A percentile compares a stretch with the other conserved stretches of the same genome.
Evolutionary conservation across 2,797 vertebrate genomes (phyloP).

Genomic region (Phrynocephalus forsythii): DNA sequence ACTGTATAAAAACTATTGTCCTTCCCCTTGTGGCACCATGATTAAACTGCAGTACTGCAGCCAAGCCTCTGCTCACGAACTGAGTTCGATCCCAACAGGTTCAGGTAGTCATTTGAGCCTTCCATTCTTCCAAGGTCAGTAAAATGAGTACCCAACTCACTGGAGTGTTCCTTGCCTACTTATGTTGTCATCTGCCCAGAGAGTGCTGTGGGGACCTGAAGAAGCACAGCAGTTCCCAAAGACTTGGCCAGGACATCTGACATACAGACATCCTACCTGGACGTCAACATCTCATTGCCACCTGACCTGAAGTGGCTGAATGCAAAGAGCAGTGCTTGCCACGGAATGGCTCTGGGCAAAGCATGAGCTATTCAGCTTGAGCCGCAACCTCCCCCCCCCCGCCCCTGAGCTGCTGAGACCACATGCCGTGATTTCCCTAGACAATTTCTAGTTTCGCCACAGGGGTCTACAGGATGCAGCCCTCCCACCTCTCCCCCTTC

Average conservation of each 20-base stretch:
- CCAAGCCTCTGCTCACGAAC: too few species aligned
- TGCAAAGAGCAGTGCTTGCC: not conserved
- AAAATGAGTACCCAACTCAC: too few species aligned
- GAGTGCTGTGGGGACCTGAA: not conserved
- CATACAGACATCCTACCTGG: not conserved
- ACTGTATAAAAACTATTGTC: too few species aligned
- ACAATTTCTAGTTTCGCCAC: not conserved
- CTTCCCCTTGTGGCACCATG: too few species aligned
- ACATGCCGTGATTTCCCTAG: not conserved
- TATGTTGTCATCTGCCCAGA: too few species aligned
- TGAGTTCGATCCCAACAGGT: too few species aligned
- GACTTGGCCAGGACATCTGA: too few species aligned
- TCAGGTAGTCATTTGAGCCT: too few species aligned
- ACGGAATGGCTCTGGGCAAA: not conserved
- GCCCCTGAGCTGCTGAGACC: not conserved
- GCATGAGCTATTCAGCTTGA: not conserved
- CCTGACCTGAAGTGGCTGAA: not conserved
- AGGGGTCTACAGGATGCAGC: too few species aligned
- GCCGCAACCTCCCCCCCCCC: not conserved
- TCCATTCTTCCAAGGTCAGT: too few species aligned
- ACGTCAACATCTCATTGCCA: not conserved
- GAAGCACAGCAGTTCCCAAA: not conserved
- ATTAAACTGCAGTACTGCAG: too few species aligned
- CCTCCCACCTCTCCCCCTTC: not conserved
- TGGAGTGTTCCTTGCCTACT: too few species aligned